phyloP scores from a whole-genome alignment of 2,113 vertebrate genomes.

The Rhinopithecus roxellana region DNA sequence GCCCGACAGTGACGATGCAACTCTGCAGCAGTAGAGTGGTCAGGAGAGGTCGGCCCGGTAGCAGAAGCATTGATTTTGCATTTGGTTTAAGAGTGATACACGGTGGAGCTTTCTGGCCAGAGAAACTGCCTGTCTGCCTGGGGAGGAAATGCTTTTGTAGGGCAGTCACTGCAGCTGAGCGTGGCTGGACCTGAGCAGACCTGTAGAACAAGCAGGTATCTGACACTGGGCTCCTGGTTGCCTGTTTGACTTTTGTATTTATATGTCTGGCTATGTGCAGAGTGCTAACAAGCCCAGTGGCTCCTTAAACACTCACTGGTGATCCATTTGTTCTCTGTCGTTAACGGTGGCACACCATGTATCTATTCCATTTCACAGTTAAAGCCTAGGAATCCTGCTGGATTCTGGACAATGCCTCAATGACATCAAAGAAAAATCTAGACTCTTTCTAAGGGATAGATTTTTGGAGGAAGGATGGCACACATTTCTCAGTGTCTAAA shows the following conservation, averaged over 20 bases:
- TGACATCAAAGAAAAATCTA: neutral
- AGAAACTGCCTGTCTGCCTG: neutral
- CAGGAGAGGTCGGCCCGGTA: neutral
- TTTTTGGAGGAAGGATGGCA: neutral
- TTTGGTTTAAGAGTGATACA: constrained; percentile 22
- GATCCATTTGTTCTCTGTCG: neutral
- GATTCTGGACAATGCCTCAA: neutral
- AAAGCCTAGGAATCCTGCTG: neutral
- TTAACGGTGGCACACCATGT: neutral
- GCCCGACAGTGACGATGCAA: neutral
- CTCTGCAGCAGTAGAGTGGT: neutral
- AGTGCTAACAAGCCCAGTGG: constrained; percentile 10
- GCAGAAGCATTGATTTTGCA: constrained; percentile 29
- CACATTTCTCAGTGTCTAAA: neutral
- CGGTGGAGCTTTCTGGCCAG: neutral
- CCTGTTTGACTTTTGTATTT: constrained; percentile 40
- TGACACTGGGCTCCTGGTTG: neutral
- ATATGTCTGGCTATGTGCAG: neutral
- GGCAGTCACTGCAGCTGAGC: neutral
- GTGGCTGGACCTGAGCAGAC: neutral
- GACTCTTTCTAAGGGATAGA: neutral
- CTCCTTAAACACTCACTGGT: neutral
- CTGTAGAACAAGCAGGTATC: neutral
- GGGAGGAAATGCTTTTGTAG: neutral
- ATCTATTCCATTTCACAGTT: neutral